These are phyloP conservation scores for Amblyteles armatorius DNA, from an alignment of 2,888 invertebrate species.

Conservation along the genomic window DNA sequence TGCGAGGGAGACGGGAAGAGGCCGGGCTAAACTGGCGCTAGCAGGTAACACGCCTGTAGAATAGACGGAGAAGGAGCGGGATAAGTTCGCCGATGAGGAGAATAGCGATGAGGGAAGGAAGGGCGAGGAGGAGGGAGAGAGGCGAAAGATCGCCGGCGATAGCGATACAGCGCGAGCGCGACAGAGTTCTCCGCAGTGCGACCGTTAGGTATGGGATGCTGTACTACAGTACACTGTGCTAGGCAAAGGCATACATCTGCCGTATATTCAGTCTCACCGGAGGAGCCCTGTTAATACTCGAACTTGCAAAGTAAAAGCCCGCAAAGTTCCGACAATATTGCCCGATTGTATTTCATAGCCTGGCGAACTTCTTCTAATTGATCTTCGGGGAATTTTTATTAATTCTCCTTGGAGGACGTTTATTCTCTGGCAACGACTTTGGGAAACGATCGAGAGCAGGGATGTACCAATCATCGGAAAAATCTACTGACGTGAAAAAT, in stretches of 20 bases:
- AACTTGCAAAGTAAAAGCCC: not conserved
- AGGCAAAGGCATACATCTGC: slow-evolving; percentile 35
- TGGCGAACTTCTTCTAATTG: not conserved
- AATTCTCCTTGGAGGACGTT: not conserved
- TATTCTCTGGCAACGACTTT: too few relatives aligned
- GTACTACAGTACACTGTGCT: slow-evolving; percentile 46
- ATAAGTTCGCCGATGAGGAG: slow-evolving; percentile 17
- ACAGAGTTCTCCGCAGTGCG: slow-evolving; percentile 61
- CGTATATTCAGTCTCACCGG: slow-evolving; percentile 31
- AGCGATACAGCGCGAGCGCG: slow-evolving; percentile 33
- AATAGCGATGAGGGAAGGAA: slow-evolving; percentile 32
- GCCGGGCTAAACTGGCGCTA: slow-evolving; percentile 53
- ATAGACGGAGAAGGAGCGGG: slow-evolving; percentile 29
- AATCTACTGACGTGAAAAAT: too few relatives aligned
- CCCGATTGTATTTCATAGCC: not conserved
- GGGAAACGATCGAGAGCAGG: too few relatives aligned
- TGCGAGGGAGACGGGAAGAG: slow-evolving; percentile 22
- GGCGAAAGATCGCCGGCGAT: slow-evolving; percentile 46
- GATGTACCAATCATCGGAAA: too few relatives aligned
- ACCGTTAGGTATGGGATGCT: slow-evolving; percentile 78
- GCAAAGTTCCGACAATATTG: not conserved
- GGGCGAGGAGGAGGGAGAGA: slow-evolving; percentile 22
- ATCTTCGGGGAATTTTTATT: not conserved
- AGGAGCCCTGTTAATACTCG: not conserved
- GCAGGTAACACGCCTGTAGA: slow-evolving; percentile 52